Conservation (phyloP, 2,113 vertebrate genomes). For the Ondatra zibethicus region DNA sequence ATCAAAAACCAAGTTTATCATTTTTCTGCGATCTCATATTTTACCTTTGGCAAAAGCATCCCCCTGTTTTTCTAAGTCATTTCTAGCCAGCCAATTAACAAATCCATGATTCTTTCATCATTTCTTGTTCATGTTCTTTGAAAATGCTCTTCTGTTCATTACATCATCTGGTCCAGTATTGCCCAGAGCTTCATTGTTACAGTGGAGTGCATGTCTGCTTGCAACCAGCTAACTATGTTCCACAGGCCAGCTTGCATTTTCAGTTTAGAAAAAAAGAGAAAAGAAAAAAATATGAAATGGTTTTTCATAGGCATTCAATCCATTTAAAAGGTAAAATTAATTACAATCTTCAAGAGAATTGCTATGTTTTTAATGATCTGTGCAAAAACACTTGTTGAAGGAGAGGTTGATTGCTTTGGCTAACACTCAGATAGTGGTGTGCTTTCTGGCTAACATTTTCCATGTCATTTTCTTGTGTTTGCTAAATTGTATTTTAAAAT, state of each 20-base stretch:
- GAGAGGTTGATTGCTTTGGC: background rate
- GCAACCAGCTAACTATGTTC: background rate
- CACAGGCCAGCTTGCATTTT: background rate
- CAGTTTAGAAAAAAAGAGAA: background rate
- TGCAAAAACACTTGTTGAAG: background rate
- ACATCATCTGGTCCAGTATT: background rate
- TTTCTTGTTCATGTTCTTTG: slow-evolving; percentile 26
- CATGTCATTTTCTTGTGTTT: background rate
- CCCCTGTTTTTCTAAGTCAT: background rate
- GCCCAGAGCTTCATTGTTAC: background rate
- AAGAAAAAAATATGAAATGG: background rate
- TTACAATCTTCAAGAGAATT: slow-evolving; percentile 11
- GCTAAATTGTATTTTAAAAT: background rate
- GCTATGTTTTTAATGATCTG: background rate
- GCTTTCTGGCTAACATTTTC: background rate
- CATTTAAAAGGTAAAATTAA: slow-evolving; percentile 13
- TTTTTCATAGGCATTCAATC: background rate
- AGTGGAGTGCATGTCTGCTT: background rate
- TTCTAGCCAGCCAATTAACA: background rate
- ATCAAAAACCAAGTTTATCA: background rate
- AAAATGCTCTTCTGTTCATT: background rate
- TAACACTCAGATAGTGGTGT: background rate
- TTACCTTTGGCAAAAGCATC: background rate
- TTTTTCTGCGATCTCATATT: background rate
- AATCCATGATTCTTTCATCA: background rate